Conservation (phyloP, 2,888 invertebrate species). For the Zhuqinia jingwanae region DNA sequence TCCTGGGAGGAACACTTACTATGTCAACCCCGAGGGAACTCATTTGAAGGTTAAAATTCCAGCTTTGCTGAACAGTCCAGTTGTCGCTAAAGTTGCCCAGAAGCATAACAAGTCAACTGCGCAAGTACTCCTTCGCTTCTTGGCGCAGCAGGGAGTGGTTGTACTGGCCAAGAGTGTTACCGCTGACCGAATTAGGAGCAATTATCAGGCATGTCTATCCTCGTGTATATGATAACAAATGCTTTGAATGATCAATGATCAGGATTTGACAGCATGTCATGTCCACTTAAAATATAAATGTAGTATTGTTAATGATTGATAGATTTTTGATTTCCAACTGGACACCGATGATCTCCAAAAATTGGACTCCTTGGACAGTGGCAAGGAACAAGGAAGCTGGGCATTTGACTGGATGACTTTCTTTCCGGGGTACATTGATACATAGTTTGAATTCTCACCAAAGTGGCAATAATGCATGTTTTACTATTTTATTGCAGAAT, state of each 20-base stretch:
- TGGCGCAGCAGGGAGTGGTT: conserved; percentile 87
- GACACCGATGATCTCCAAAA: conserved; percentile 84
- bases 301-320: neutral
- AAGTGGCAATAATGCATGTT: neutral
- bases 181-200: conserved; percentile 87
- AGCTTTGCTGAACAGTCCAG: conserved; percentile 79
- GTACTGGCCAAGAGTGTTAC: conserved; percentile 93
- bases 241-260: too few relatives aligned
- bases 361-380: conserved; percentile 85
- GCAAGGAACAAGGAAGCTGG: conserved; percentile 80
- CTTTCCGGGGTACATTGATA: conserved; percentile 51
- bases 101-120: conserved; percentile 87
- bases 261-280: neutral
- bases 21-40: conserved; percentile 50
- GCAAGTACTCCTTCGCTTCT: conserved; percentile 88
- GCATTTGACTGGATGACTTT: conserved; percentile 58
- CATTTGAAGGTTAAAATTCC: conserved; percentile 54
- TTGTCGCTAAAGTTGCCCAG: conserved; percentile 80
- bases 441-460: neutral
- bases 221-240: too few relatives aligned
- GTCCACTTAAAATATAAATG: neutral
- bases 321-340: conserved; percentile 87
- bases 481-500: conserved; percentile 24
- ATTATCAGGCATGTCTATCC: conserved; percentile 84
- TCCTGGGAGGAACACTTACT: conserved; percentile 83